phyloP scores from a whole-genome alignment of 2,797 vertebrate genomes.

The Eleutherodactylus coqui region DNA sequence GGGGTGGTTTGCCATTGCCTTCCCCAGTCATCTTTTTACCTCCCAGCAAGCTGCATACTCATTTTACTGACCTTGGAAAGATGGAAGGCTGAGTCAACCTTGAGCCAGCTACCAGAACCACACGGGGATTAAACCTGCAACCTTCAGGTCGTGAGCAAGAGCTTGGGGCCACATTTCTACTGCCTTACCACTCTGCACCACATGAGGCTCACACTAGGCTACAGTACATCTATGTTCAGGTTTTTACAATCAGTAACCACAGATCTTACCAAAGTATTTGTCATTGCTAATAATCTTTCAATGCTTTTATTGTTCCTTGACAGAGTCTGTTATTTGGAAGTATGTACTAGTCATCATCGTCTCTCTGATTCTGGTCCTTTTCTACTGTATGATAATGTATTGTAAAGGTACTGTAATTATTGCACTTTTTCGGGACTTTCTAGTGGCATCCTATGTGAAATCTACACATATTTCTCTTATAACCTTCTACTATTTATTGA shows the following conservation, averaged over 20 bases:
- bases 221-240: background rate
- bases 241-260: background rate
- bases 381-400: background rate
- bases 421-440: background rate
- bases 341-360: background rate
- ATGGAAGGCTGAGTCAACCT: too few species aligned
- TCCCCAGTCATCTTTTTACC: too few species aligned
- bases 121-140: too few species aligned
- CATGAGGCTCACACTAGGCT: too few species aligned
- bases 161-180: too few species aligned
- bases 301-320: background rate
- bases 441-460: background rate
- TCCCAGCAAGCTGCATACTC: too few species aligned
- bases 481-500: background rate
- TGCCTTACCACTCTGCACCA: too few species aligned
- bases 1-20: too few species aligned
- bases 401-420: conserved; percentile 12
- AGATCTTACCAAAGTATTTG: background rate
- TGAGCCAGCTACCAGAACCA: too few species aligned
- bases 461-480: background rate
- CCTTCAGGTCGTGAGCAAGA: too few species aligned
- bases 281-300: background rate
- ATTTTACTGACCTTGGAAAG: too few species aligned
- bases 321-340: background rate
- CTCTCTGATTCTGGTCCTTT: background rate